Evolutionary conservation across 2,113 vertebrate genomes (phyloP).

Genomic region (Pomatostomus ruficeps): DNA sequence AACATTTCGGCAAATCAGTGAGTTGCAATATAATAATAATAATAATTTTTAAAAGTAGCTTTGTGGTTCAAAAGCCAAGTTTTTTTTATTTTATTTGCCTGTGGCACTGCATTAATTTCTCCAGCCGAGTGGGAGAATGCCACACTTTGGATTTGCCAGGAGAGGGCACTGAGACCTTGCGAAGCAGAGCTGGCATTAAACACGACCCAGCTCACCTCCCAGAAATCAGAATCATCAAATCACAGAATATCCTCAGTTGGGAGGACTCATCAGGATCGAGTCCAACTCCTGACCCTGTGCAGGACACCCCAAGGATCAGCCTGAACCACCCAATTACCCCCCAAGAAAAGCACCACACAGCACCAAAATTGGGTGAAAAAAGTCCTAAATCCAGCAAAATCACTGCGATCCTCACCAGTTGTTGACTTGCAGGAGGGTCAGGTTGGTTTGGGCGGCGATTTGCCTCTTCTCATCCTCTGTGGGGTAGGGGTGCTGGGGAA

Average conservation of each 20-base stretch:
- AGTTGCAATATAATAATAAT: not conserved
- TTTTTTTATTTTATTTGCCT: not conserved
- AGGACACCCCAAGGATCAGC: not conserved
- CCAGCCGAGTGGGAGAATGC: not conserved
- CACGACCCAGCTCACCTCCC: fast-evolving
- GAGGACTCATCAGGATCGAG: not conserved
- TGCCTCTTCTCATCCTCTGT: constrained; percentile 98
- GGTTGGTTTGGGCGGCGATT: constrained; percentile 94
- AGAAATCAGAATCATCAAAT: not conserved
- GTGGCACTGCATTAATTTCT: not conserved
- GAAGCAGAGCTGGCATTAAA: fast-evolving
- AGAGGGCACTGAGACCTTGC: constrained; percentile 5
- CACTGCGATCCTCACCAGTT: constrained; percentile 84
- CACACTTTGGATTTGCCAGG: not conserved
- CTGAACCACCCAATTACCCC: not conserved
- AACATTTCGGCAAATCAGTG: fast-evolving
- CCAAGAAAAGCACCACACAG: fast-evolving
- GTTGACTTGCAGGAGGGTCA: constrained; percentile 98
- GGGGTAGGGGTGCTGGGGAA: constrained; percentile 91
- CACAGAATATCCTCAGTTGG: not conserved
- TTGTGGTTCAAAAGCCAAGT: not conserved
- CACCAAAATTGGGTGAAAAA: not conserved
- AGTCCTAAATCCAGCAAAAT: not conserved
- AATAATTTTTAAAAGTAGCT: not conserved
- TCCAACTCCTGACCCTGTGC: not conserved